Conservation (phyloP, 2,113 vertebrate species). For the Myiozetetes cayanensis region DNA sequence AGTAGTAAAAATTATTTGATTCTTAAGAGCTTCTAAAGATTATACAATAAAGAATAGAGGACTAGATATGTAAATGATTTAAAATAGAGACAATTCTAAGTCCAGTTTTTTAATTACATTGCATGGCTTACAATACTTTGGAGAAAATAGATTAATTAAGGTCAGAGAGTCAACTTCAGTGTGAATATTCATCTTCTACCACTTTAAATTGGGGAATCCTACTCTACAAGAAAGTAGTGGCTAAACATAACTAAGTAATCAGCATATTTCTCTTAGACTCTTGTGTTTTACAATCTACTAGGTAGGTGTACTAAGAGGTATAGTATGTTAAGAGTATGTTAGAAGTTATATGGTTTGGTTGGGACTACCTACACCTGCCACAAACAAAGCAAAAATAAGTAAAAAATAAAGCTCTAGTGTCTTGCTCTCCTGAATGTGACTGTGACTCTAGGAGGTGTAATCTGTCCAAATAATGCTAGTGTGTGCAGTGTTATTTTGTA, state of each 20-base stretch:
- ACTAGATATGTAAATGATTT: background rate
- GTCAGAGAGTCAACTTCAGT: background rate
- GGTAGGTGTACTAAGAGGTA: background rate
- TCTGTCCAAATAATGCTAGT: background rate
- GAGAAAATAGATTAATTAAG: background rate
- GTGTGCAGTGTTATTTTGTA: background rate
- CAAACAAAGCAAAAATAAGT: background rate
- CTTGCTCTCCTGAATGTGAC: background rate
- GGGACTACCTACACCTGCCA: background rate
- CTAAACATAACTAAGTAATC: background rate
- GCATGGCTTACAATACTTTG: background rate
- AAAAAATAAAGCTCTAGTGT: background rate
- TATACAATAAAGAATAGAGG: background rate
- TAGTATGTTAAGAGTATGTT: background rate
- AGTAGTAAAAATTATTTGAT: background rate
- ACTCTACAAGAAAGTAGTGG: background rate
- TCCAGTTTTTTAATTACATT: background rate
- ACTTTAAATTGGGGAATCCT: background rate
- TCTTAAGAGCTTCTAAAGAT: background rate
- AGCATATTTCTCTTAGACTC: background rate
- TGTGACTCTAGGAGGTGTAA: background rate
- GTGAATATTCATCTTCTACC: background rate
- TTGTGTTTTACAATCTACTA: background rate
- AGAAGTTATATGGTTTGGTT: background rate
- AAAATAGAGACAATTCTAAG: background rate